Percentiles rank a stretch among this genome's conserved stretches.
Conservation (phyloP, 1,140 invertebrate genomes). For the Ostrea edulis region DNA sequence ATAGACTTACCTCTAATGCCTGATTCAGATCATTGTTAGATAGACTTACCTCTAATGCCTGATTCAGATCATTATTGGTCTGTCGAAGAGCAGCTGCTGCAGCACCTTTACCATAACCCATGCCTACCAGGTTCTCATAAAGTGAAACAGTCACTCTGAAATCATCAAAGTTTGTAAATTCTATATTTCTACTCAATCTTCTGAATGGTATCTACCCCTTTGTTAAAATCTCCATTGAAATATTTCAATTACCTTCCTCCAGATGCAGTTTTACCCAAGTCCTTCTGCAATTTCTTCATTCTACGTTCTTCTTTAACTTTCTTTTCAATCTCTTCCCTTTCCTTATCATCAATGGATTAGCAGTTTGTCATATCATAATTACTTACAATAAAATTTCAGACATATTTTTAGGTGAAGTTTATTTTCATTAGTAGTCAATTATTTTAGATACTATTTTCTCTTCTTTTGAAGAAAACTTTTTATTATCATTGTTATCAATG, state of each 20-base stretch:
- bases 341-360: conserved; percentile 67
- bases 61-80: conserved; percentile 85
- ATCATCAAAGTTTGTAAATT: conserved; percentile 60
- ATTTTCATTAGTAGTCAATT: too few relatives aligned
- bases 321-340: conserved; percentile 80
- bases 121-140: conserved; percentile 83
- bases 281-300: conserved; percentile 66
- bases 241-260: conserved; percentile 76
- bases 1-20: neutral
- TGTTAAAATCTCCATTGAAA: neutral
- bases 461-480: too few relatives aligned
- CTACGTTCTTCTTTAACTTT: conserved; percentile 79
- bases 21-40: neutral
- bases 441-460: too few relatives aligned
- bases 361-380: too few relatives aligned
- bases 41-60: conserved; percentile 82
- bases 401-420: too few relatives aligned
- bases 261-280: conserved; percentile 80
- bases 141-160: conserved; percentile 81
- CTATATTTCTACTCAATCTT: conserved; percentile 15
- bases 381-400: too few relatives aligned
- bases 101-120: conserved; percentile 84
- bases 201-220: neutral
- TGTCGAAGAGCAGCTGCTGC: conserved; percentile 83
- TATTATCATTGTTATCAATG: too few relatives aligned